Evolutionary conservation across 2,113 vertebrate species (phyloP), one percentile per base, ranked within the genome.

Genomic region (Mugil cephalus): DNA sequence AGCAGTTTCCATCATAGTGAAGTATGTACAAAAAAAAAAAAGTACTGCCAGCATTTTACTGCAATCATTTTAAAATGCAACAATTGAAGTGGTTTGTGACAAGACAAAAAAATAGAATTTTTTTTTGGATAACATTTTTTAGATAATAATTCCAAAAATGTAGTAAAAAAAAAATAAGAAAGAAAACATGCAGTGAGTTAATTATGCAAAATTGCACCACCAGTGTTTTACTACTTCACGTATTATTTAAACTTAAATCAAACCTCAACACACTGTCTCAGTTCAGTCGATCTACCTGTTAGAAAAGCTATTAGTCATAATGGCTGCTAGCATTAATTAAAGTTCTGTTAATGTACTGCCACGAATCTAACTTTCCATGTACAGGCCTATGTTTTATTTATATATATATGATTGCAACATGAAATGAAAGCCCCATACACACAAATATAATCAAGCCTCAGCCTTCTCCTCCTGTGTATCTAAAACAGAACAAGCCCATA

Each of bases 401-500:
- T 30, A 30, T 30, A 30, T 30, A 30, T 30, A 30, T 30, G 40
- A 47, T 55, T 45, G 34, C 54, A 52, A 63, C 67, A 56, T 62
- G 50, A 67, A 72, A 78, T n/a, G 38, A 81, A 78, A 83, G 71
- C 48, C 39, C 64, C 38, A 43, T 39, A 63, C 38, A 72, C 67
- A 73, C 55, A 74, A 54, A 60, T 69, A 76, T 87, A 91, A 93
- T 88, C 87, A 91, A 88, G 52, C 84, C 74, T 62, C 74, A 71
- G 63, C 79, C 80, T 53, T 77, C 72, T 62, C 14, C 80, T 71
- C 70, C 72, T 89, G 77, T 90, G 88, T 92, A 86, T 81, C 84
- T 84, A 89, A 89, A 90, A 92, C 82, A 89, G 83, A 93, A 93
- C 91, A 91, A 92, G 90, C 82, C 88, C 84, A 83, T 91, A 89